A percentile compares a stretch with the other conserved stretches of the same genome.
Evolutionary conservation across 37 sponge, comb jelly and placozoan species (phyloP).

Genomic region (Eunapius fragilis): DNA sequence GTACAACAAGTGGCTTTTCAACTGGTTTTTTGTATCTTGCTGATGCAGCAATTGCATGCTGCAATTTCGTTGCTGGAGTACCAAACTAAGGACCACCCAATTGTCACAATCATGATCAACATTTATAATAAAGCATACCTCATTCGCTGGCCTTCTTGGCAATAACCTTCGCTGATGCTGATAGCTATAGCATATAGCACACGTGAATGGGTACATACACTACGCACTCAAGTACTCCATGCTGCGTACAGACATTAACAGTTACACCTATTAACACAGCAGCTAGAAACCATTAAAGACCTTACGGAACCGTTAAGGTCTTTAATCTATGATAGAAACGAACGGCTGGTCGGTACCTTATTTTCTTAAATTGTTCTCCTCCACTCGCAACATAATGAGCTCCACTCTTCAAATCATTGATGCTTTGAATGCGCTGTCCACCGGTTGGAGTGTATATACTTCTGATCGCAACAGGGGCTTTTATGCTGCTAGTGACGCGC

Average conservation of each 20-base stretch:
- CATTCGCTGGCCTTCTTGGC: conserved; percentile 11
- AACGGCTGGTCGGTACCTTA: conserved; percentile 60
- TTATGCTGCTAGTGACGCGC: conserved; percentile 75
- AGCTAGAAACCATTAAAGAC: too few relatives aligned
- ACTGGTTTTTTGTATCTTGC: conserved; percentile 61
- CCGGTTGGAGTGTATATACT: conserved; percentile 82
- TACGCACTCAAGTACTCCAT: too few relatives aligned
- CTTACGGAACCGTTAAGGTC: too few relatives aligned
- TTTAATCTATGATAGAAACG: too few relatives aligned
- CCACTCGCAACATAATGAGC: conserved; percentile 89
- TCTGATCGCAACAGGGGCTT: conserved; percentile 81
- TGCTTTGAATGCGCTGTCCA: conserved; percentile 58
- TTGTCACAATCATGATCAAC: background rate
- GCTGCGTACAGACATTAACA: too few relatives aligned
- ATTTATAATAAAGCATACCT: too few relatives aligned
- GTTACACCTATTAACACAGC: too few relatives aligned
- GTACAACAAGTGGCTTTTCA: conserved; percentile 72
- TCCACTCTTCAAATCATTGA: conserved; percentile 64
- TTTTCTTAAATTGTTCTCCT: conserved; percentile 73
- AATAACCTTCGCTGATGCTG: conserved; percentile 9
- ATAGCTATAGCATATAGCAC: conserved; percentile 35
- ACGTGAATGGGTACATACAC: background rate
- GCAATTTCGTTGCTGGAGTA: background rate
- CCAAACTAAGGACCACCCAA: background rate
- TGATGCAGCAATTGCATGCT: conserved; percentile 29